These are phyloP conservation scores for Zosterops lateralis DNA, from an alignment of 2,113 vertebrate genomes.

Conservation along the genomic window DNA sequence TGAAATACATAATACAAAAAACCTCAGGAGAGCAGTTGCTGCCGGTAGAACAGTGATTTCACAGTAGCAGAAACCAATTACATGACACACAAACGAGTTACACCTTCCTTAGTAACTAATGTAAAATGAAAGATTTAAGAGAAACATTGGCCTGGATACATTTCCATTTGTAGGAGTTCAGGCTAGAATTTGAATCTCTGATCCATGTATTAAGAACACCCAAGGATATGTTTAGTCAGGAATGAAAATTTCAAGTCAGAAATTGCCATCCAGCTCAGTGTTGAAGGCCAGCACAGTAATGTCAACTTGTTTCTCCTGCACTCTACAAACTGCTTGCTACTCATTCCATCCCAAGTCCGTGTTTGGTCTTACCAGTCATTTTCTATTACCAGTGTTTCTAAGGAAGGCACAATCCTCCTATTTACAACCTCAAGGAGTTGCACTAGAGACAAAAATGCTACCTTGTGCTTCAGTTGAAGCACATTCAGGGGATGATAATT, in stretches of 20 bases:
- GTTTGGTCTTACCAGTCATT: neutral
- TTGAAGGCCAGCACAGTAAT: neutral
- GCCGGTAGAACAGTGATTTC: neutral
- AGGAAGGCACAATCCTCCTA: neutral
- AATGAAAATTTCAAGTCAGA: neutral
- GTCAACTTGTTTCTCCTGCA: neutral
- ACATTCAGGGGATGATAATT: neutral
- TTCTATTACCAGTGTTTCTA: neutral
- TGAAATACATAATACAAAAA: neutral
- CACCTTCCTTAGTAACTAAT: slow-evolving; percentile 18
- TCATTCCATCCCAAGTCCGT: fast-evolving
- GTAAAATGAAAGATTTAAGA: slow-evolving; percentile 4
- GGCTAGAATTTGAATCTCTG: neutral
- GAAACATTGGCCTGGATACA: neutral
- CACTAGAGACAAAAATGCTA: neutral
- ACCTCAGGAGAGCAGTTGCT: neutral
- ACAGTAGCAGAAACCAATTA: slow-evolving; percentile 32
- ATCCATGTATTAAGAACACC: neutral
- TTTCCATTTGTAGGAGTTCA: neutral
- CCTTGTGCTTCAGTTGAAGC: neutral
- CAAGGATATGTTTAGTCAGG: neutral
- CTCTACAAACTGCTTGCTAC: neutral
- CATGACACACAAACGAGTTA: neutral
- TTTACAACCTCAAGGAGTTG: neutral
- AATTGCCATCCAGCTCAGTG: neutral